Evolutionary conservation across 2,113 vertebrate species (phyloP), one percentile per base, ranked within the genome.

Genomic region (Anoura caudifer): DNA sequence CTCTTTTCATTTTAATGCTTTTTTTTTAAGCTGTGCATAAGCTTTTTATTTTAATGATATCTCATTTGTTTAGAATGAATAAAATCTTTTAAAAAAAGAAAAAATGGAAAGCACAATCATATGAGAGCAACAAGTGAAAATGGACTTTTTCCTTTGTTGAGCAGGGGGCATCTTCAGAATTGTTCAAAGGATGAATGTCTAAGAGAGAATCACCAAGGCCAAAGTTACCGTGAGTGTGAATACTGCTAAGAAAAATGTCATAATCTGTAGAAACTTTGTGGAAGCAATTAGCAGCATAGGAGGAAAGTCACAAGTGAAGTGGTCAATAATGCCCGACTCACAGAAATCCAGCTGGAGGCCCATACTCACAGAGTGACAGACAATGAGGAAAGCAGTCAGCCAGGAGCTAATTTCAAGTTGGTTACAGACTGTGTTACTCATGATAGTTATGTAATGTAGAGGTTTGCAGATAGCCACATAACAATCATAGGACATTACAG

Each of bases 381-480:
- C 86, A 43, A 88, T 61, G 16, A 97, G 36, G 20, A 97, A 97
- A 28, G 54, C 88, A 82, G 87, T 75, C 13, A 97, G 28, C 91
- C 95, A 95, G 31, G 88, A 87, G 43, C 43, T 38, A n/a, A 28
- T 50, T 9, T 87, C 36, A 56, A 94, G 79, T 20, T 12, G 33
- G 8, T 24, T 73, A 17, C 81, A 98, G 36, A 94, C 33, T 81
- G 63, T 83, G 43, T 41, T 80, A 54, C 8, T 90, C 89, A 88
- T 87, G 63, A 94, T 79, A 4, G 54, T 69, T 77, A 79, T 81
- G 41, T 97, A 97, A 87, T 87, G 77, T 19, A 95, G 79, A 75
- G 92, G 90, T 26, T 95, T 97, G 43, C 90, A 96, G 63, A 97
- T 88, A 8, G 79, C 93, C 67, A 94, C 73, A 69, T 96, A 89